These are phyloP conservation scores for Sarotherodon lohbergeri DNA, from an alignment of 2,113 vertebrate species.

Conservation along the genomic window DNA sequence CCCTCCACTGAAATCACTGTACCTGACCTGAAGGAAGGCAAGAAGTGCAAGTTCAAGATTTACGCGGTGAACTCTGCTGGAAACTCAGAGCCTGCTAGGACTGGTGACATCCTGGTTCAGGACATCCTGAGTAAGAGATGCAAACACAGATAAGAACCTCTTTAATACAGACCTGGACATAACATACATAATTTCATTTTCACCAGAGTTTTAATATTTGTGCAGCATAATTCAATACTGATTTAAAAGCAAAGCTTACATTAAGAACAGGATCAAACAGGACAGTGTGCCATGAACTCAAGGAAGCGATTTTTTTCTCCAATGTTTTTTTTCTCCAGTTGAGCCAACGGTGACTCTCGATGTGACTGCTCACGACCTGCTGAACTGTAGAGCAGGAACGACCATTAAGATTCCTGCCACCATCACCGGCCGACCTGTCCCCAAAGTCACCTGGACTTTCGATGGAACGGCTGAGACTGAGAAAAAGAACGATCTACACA, in stretches of 20 bases:
- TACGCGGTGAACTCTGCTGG: slow-evolving; percentile 93
- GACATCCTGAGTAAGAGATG: slow-evolving; percentile 84
- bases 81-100: slow-evolving; percentile 87
- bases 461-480: slow-evolving; percentile 87
- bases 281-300: not conserved
- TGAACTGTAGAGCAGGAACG: slow-evolving; percentile 82
- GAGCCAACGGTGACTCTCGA: slow-evolving; percentile 85
- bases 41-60: slow-evolving; percentile 90
- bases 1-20: slow-evolving; percentile 84
- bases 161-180: not conserved
- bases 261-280: not conserved
- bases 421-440: slow-evolving; percentile 84
- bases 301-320: not conserved
- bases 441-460: slow-evolving; percentile 91
- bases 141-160: not conserved
- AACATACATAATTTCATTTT: not conserved
- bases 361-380: slow-evolving; percentile 80
- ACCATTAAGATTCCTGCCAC: slow-evolving; percentile 83
- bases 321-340: slow-evolving; percentile 68
- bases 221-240: not conserved
- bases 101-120: slow-evolving; percentile 80
- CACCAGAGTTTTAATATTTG: not conserved
- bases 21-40: slow-evolving; percentile 87
- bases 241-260: not conserved
- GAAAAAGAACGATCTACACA: slow-evolving; percentile 87